Base-by-base conservation (phyloP, 2,888 invertebrate genomes). In the Gymnocheta viridis region DNA sequence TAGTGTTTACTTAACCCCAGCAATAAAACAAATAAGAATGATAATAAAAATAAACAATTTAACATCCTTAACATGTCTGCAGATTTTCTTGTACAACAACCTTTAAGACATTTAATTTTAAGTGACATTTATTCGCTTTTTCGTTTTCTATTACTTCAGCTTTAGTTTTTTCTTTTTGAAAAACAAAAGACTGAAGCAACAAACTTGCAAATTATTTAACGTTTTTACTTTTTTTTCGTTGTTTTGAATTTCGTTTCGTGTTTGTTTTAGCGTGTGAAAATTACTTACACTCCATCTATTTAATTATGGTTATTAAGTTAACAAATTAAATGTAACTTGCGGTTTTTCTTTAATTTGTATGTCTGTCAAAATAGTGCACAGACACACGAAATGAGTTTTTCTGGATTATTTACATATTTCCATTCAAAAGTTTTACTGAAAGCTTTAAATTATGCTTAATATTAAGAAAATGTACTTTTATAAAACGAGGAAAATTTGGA, bases 181-280 rank as follows among this genome's bases (percentile, higher is more conserved):
- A 70, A 51, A 62, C 69, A 41, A 78, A 78, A 78, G 60, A 60
- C 44, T 69, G 51, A 62, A 62, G 51, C 78, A 60, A 69, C 69
- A 69, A 62, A 78, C 69, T 38, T 78, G 51, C 60, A 70, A 78
- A 51, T 51, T 62, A 17, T 41, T 60, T 4, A 29, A 12, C 24
- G 58, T 29, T 70, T 4, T 22, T 4, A 6, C 2, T 49, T 10
- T 35, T 35, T 35, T 35, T n/a, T n/a, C n/a, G n/a, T n/a, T 35
- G 5, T 35, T 60, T 19, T 9, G 32, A 19, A 12, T 19, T 14
- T 49, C n/a, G 38, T 49, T 49, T 62, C 19, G 4, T 19, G 1
- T 32, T 14, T 14, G 1, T 17, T 62, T 38, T 35, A 35, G 49
- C 66, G 49, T 49, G 66, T 14, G 49, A 67, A 69, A 69, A 69